Evolutionary conservation across 2,113 vertebrate species (phyloP).

Genomic region (Labeo rohita): DNA sequence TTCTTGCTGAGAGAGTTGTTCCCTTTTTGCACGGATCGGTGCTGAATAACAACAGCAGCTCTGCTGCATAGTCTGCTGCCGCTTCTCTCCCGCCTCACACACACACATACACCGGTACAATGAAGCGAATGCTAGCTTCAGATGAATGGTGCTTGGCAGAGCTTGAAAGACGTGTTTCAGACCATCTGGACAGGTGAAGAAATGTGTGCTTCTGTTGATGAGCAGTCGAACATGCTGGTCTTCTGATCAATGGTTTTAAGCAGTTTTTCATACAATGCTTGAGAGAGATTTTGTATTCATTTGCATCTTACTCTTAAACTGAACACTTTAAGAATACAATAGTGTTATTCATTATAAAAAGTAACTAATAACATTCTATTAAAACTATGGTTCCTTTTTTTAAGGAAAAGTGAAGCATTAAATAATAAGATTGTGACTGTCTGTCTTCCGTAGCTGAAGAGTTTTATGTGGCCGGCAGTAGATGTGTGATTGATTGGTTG

Average conservation of each 20-base stretch:
- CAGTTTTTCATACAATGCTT: background rate
- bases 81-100: background rate
- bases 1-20: conserved; percentile 8
- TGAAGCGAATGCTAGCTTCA: conserved; percentile 21
- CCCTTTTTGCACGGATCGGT: background rate
- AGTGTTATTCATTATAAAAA: too few species aligned
- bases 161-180: conserved; percentile 28
- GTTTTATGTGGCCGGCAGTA: too few species aligned
- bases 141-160: conserved; percentile 20
- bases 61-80: background rate
- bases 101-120: background rate
- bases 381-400: too few species aligned
- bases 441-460: too few species aligned
- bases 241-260: conserved; percentile 7
- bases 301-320: background rate
- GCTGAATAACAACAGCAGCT: background rate
- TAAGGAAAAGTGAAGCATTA: too few species aligned
- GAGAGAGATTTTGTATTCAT: background rate
- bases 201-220: background rate
- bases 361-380: too few species aligned
- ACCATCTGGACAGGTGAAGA: conserved; percentile 21
- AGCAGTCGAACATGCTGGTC: background rate
- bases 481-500: too few species aligned
- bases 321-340: too few species aligned
- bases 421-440: too few species aligned